These are phyloP conservation scores for Cerastoderma edule DNA, from an alignment of 2,888 invertebrate species.

Conservation along the genomic window DNA sequence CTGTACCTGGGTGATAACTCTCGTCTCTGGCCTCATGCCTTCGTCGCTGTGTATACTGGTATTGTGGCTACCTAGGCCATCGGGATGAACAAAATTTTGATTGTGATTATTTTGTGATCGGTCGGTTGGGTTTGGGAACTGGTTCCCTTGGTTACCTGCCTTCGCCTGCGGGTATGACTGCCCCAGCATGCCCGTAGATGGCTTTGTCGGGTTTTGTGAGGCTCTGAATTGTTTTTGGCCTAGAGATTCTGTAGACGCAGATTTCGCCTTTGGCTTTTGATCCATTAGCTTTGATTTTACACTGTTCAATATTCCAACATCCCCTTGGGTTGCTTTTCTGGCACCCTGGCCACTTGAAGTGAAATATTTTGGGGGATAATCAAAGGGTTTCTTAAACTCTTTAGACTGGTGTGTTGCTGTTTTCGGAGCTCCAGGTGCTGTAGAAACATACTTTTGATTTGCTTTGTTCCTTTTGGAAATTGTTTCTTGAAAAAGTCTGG, in stretches of 20 bases:
- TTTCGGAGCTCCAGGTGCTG: constrained; percentile 32
- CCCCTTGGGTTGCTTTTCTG: constrained; percentile 37
- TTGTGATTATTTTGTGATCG: neutral
- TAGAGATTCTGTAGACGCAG: constrained; percentile 41
- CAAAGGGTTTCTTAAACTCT: constrained; percentile 57
- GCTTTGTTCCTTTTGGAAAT: constrained; percentile 55
- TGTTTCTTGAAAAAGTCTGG: constrained; percentile 55
- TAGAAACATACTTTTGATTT: constrained; percentile 54
- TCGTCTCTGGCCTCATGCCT: constrained; percentile 23
- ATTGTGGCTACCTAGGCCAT: constrained; percentile 31
- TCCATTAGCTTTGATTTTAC: constrained; percentile 40
- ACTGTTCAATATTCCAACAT: constrained; percentile 23
- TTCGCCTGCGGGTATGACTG: neutral
- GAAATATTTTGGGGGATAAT: constrained; percentile 31
- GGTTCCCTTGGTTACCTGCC: neutral
- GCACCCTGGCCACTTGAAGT: constrained; percentile 13
- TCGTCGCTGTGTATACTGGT: constrained; percentile 43
- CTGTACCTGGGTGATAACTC: constrained; percentile 65
- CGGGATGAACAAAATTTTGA: neutral
- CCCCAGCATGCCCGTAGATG: neutral
- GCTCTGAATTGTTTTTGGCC: constrained; percentile 28
- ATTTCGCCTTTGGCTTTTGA: constrained; percentile 42
- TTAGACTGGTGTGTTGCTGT: constrained; percentile 22
- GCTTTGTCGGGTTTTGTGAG: neutral
- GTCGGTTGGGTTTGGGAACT: neutral